Evolutionary conservation across 2,888 invertebrate genomes (phyloP).

Genomic region (Rhorus exstirpatorius): DNA sequence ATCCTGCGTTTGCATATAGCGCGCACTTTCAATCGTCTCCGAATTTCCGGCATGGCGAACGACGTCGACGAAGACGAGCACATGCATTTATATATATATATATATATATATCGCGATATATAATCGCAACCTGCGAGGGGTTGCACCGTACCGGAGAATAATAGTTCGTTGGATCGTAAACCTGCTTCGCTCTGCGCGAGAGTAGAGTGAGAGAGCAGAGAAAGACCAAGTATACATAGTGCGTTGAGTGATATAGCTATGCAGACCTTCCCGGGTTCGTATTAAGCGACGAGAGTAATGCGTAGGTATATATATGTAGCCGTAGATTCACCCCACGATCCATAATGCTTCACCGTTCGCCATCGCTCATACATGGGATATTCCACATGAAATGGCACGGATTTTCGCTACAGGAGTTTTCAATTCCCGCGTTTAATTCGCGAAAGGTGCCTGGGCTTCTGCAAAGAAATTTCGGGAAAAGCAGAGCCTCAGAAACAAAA

Average conservation of each 20-base stretch:
- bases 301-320: constrained; percentile 17
- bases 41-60: constrained; percentile 56
- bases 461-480: not conserved
- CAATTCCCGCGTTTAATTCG: not conserved
- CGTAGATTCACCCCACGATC: constrained; percentile 66
- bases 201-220: constrained; percentile 30
- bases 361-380: constrained; percentile 7
- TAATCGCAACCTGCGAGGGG: constrained; percentile 59
- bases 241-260: constrained; percentile 43
- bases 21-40: constrained; percentile 47
- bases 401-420: not conserved
- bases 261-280: constrained; percentile 51
- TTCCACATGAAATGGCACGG: not conserved
- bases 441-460: not conserved
- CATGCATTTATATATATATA: constrained; percentile 2
- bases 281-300: constrained; percentile 51
- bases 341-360: constrained; percentile 61
- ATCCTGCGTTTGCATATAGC: constrained; percentile 30
- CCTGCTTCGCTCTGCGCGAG: constrained; percentile 49
- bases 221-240: constrained; percentile 33
- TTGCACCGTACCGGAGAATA: constrained; percentile 66
- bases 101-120: constrained; percentile 30
- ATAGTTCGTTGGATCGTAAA: constrained; percentile 70
- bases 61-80: constrained; percentile 51
- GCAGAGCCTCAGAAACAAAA: too few species aligned